Evolutionary conservation across 2,888 invertebrate species (phyloP).

Genomic region (Caenorhabditis doughertyi): DNA sequence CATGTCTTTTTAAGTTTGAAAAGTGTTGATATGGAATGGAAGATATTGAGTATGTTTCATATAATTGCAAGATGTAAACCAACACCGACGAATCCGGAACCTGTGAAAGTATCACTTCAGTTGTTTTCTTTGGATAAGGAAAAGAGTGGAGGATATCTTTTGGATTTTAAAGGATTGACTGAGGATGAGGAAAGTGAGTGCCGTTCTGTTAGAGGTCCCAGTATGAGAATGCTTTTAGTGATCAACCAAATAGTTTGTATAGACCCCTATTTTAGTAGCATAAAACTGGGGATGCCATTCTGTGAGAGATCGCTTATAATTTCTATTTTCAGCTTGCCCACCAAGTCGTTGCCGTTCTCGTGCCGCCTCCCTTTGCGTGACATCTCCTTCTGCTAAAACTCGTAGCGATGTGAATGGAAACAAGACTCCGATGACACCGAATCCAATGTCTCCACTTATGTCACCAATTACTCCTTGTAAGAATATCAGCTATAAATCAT

Average conservation of each 20-base stretch:
- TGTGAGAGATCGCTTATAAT: neutral
- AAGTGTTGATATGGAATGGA: constrained; percentile 97
- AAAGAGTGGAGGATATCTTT: constrained; percentile 91
- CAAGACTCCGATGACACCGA: neutral
- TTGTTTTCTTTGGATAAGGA: constrained; percentile 91
- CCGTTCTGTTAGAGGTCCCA: neutral
- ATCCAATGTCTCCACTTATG: constrained; percentile 3
- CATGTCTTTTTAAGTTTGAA: constrained; percentile 97
- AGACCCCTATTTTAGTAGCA: neutral
- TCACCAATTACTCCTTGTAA: constrained; percentile 6
- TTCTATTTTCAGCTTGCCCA: constrained; percentile 55
- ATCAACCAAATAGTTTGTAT: neutral
- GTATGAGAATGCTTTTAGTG: neutral
- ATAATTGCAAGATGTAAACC: constrained; percentile 93
- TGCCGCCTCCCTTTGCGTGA: constrained; percentile 78
- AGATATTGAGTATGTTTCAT: constrained; percentile 95
- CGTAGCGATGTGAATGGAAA: constrained; percentile 40
- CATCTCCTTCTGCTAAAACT: neutral
- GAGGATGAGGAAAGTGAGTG: constrained; percentile 82
- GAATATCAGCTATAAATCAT: too few species aligned
- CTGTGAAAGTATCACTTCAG: constrained; percentile 94
- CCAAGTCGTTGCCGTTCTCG: constrained; percentile 78
- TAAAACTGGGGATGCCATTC: too few species aligned
- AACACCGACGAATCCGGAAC: constrained; percentile 83
- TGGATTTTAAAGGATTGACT: constrained; percentile 94